Evolutionary conservation across 2,888 invertebrate genomes (phyloP), one percentile per base, ranked within the genome.

Genomic region (Leptogaster cylindrica): DNA sequence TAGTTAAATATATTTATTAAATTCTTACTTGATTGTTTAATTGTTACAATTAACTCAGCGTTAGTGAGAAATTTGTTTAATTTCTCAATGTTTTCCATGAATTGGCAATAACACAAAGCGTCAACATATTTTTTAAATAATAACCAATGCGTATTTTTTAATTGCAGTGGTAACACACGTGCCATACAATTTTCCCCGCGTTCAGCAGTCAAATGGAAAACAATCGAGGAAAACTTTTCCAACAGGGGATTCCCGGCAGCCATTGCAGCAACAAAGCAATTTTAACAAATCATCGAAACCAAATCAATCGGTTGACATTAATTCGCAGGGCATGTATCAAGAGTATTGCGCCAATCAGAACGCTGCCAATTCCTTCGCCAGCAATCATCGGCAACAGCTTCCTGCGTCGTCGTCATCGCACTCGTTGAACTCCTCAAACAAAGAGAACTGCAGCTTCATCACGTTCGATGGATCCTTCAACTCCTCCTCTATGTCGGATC

Each of bases 391-490:
- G n/a, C n/a, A n/a, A n/a, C n/a, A n/a, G n/a, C n/a, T n/a, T n/a
- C n/a, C n/a, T n/a, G n/a, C n/a, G n/a, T 25, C 36, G 14, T 20
- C 23, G 2, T 28, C 6, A 14, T n/a, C 31, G 16, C 33, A 23
- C 36, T 33, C 31, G 16, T n/a, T n/a, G 14, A n/a, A 8, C 14
- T 14, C 28, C 65, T 73, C 72, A 71, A 77, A 76, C 68, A 80
- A 78, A 66, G 79, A 80, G 58, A 79, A 77, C 36, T 76, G 72
- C 0, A 58, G 75, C 0, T 71, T 67, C 48, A 2, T 70, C 74
- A 33, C 74, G 5, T 73, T 71, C 8, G 72, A 73, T 61, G 68
- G 61, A 20, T 73, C 74, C 1, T 65, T 74, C 14, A 70, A 70
- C 55, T 70, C 70, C 27, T 70, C 70, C 8, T 10, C 52, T 10